Percentiles rank a stretch among this genome's conserved stretches.
Evolutionary conservation across 2,888 invertebrate genomes (phyloP).

Genomic region (Torymus texanus): DNA sequence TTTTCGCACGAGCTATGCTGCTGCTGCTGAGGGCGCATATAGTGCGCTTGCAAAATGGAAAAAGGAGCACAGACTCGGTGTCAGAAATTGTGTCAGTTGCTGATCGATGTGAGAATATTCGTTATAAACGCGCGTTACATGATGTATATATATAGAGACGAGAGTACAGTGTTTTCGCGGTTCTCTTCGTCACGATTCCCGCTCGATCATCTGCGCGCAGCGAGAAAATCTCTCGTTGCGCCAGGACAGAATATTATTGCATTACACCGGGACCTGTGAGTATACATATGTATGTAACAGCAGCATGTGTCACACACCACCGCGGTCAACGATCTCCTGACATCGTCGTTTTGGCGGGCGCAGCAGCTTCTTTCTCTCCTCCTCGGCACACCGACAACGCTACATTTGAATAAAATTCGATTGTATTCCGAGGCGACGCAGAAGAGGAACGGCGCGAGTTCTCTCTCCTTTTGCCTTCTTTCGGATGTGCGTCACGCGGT

Average conservation of each 20-base stretch:
- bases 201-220: neutral
- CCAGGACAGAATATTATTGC: too few relatives aligned
- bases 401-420: constrained; percentile 44
- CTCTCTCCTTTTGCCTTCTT: constrained; percentile 35
- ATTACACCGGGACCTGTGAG: too few relatives aligned
- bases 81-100: neutral
- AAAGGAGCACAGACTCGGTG: neutral
- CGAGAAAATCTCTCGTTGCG: too few relatives aligned
- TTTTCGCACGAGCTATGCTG: constrained; percentile 20
- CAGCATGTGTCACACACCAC: too few relatives aligned
- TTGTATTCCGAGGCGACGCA: constrained; percentile 26
- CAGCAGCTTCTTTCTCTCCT: too few relatives aligned
- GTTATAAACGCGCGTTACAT: constrained; percentile 4
- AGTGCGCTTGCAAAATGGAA: constrained; percentile 10
- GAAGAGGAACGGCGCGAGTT: neutral
- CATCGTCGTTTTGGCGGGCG: neutral
- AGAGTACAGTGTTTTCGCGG: neutral
- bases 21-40: neutral
- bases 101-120: constrained; percentile 23
- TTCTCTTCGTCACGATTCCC: neutral
- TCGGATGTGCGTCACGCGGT: constrained; percentile 35
- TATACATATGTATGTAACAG: too few relatives aligned
- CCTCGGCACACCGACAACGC: too few relatives aligned
- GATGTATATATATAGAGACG: neutral
- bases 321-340: constrained; percentile 20